Conservation (phyloP, 2,888 invertebrate genomes). For the Trachelus tabidus region DNA sequence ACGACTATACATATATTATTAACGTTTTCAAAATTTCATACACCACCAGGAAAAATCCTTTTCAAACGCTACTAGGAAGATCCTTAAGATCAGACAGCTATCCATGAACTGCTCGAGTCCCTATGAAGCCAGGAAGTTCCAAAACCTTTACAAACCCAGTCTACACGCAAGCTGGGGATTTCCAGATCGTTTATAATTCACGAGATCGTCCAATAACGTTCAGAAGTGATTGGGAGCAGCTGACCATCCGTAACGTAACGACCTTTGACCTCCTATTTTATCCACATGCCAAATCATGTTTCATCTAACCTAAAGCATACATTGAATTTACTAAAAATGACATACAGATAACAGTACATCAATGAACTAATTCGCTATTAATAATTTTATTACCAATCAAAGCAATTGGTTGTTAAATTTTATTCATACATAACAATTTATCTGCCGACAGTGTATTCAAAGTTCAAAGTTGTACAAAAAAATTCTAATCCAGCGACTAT, state of each 20-base stretch:
- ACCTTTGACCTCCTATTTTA: slow-evolving; percentile 39
- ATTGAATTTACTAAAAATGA: background rate
- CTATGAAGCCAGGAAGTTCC: background rate
- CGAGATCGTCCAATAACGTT: slow-evolving; percentile 55
- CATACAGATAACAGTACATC: background rate
- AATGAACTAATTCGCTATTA: background rate
- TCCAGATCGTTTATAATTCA: slow-evolving; percentile 53
- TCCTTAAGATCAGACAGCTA: background rate
- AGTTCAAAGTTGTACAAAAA: background rate
- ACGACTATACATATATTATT: too few species aligned
- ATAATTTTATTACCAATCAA: background rate
- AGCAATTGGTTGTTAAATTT: background rate
- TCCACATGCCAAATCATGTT: slow-evolving; percentile 26
- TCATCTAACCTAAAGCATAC: slow-evolving; percentile 8
- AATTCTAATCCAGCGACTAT: background rate
- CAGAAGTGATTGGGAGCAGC: slow-evolving; percentile 53
- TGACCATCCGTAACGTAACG: slow-evolving; percentile 43
- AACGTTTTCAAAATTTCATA: too few species aligned
- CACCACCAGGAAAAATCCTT: too few species aligned
- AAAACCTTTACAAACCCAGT: background rate
- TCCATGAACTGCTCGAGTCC: background rate
- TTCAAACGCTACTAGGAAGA: background rate
- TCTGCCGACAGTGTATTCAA: background rate
- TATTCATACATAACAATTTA: background rate
- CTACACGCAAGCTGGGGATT: background rate